These are phyloP conservation scores for Menidia menidia DNA, from an alignment of 2,797 vertebrate species.

Conservation along the genomic window DNA sequence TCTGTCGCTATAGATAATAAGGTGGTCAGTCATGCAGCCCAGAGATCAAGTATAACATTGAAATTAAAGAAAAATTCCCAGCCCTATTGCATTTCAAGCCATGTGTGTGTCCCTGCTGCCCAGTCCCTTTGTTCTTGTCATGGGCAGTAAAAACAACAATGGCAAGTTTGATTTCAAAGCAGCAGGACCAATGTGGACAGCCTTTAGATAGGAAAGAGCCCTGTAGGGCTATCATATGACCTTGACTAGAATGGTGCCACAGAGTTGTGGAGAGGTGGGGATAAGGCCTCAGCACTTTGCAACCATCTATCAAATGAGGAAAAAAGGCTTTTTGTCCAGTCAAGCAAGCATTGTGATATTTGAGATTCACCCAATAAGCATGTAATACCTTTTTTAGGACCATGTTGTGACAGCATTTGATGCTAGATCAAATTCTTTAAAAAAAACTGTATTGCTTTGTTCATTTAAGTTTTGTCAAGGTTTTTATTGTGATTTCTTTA, in stretches of 20 bases:
- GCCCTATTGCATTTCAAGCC: constrained; percentile 88
- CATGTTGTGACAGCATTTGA: constrained; percentile 14
- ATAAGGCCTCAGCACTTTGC: constrained; percentile 62
- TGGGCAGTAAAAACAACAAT: constrained; percentile 84
- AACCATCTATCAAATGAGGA: constrained; percentile 71
- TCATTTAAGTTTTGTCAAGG: background rate
- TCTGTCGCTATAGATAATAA: constrained; percentile 89
- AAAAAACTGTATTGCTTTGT: background rate
- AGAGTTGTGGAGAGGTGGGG: constrained; percentile 62
- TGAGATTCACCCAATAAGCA: constrained; percentile 42
- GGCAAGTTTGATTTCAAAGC: constrained; percentile 81
- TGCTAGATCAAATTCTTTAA: background rate
- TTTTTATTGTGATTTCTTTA: too few relatives aligned
- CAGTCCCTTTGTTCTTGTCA: constrained; percentile 80
- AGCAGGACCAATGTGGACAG: constrained; percentile 73
- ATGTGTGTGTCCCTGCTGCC: constrained; percentile 64
- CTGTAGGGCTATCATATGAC: constrained; percentile 78
- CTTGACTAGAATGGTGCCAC: constrained; percentile 76
- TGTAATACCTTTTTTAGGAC: constrained; percentile 26
- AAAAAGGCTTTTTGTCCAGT: constrained; percentile 58
- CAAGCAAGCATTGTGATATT: constrained; percentile 49
- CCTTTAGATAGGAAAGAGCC: constrained; percentile 67
- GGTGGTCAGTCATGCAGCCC: constrained; percentile 91
- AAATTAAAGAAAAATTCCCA: constrained; percentile 91
- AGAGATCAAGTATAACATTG: constrained; percentile 92